Evolutionary conservation across 2,113 vertebrate species (phyloP), one percentile per base, ranked within the genome.

Genomic region (Suricata suricatta): DNA sequence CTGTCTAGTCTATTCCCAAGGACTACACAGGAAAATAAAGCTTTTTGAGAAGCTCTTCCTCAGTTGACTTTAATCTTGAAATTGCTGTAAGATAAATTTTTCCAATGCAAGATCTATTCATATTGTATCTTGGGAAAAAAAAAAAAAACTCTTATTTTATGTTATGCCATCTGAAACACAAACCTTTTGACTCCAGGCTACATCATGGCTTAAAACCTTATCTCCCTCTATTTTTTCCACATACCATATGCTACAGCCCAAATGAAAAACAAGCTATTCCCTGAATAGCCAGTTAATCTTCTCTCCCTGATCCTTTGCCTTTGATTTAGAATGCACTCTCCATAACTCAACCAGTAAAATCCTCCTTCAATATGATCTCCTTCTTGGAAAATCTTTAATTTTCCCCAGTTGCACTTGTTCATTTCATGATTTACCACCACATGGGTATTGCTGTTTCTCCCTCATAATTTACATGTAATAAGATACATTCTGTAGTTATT

Each of bases 241-340:
- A 91, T 90, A 93, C 83, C 76, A 86, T 95, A 93, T 94, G 94
- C 38, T 74, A 41, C 41, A 74, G 41, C 41, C 79, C 79, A 95
- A 93, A 96, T 95, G 82, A 86, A 89, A 97, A 96, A 88, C 60
- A 96, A 77, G 66, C 60, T 74, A 35, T 83, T 96, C 60, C 93
- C 63, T 89, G 77, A 96, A 88, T 50, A 88, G 80, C 79, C 72
- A 86, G 77, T 92, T 93, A 95, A 96, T 96, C 85, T 60, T 92
- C 35, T 71, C 44, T 85, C 33, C 38, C 16, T 68, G 74, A 92
- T 86, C 41, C 47, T 88, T 79, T 69, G 47, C 69, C 86, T 97
- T 96, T 97, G 86, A 89, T 93, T 93, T 95, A 92, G 69, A 96
- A 76, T 76, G 50, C 38, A 64, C 21, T 71, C 54, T 87, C 35